Evolutionary conservation across 2,888 invertebrate species (phyloP).

Genomic region (Amphipoea oculea): DNA sequence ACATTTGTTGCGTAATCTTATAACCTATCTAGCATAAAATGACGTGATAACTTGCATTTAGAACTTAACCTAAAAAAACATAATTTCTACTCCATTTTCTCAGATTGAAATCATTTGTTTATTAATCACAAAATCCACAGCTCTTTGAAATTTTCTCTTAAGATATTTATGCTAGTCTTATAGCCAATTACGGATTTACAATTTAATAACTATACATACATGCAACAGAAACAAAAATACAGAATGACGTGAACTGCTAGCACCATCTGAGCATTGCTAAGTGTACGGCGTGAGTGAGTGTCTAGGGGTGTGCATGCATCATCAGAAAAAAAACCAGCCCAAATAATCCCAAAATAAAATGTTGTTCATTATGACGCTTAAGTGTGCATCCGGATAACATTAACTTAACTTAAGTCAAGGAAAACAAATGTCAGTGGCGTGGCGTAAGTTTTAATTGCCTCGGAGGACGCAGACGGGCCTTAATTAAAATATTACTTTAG

Average conservation of each 20-base stretch:
- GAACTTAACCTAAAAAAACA: neutral
- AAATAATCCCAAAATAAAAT: slow-evolving; percentile 51
- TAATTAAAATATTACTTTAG: slow-evolving; percentile 86
- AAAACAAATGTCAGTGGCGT: slow-evolving; percentile 80
- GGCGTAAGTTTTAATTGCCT: slow-evolving; percentile 85
- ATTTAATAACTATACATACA: no score
- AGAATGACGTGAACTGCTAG: no score
- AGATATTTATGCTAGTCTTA: no score
- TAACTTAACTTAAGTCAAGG: slow-evolving; percentile 75
- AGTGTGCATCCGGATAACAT: slow-evolving; percentile 79
- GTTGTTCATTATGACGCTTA: slow-evolving; percentile 70
- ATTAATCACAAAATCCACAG: no score
- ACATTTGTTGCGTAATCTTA: neutral
- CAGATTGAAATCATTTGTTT: no score
- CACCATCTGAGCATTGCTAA: no score
- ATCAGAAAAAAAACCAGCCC: neutral
- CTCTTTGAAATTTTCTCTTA: no score
- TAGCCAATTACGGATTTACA: no score
- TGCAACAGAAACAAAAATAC: no score
- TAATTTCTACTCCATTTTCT: neutral
- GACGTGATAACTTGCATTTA: neutral
- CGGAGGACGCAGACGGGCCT: slow-evolving; percentile 71
- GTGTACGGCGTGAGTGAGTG: no score
- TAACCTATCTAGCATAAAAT: neutral
- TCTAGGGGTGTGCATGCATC: no score